These are phyloP conservation scores for Chrysomallon squamiferum DNA, from an alignment of 1,140 invertebrate species.

Conservation along the genomic window DNA sequence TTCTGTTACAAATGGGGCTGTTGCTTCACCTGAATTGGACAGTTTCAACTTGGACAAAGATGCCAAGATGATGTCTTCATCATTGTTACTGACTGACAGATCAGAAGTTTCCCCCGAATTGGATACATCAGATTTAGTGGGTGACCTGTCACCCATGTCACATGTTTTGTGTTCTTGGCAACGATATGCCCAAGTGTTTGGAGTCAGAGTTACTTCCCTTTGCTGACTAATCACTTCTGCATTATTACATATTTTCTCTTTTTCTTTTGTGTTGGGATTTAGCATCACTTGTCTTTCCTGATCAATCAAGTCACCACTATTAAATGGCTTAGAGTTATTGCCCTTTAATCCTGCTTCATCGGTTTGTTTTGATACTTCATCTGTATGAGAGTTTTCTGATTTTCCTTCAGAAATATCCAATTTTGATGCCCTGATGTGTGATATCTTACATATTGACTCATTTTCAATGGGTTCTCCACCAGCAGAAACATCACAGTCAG, in stretches of 20 bases:
- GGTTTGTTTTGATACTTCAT: slow-evolving; percentile 3
- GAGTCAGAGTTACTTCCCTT: not conserved
- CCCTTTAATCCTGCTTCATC: not conserved
- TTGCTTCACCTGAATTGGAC: not conserved
- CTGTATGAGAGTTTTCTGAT: not conserved
- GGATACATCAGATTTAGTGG: too few species aligned
- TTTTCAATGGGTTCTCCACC: not conserved
- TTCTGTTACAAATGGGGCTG: not conserved
- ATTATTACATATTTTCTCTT: too few species aligned
- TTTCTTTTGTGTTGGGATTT: too few species aligned
- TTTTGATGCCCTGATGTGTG: too few species aligned
- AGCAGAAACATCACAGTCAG: not conserved
- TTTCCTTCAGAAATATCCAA: too few species aligned
- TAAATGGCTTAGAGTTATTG: not conserved
- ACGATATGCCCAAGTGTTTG: not conserved
- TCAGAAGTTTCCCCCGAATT: not conserved
- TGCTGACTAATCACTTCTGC: not conserved
- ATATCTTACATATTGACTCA: not conserved
- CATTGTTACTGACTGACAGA: not conserved
- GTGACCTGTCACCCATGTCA: too few species aligned
- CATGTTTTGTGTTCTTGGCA: too few species aligned
- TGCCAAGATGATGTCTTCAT: not conserved
- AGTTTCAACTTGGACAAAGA: not conserved
- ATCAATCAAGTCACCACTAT: too few species aligned
- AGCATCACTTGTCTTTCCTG: too few species aligned